Evolutionary conservation across 2,113 vertebrate species (phyloP).

Genomic region (Melierax canorus): DNA sequence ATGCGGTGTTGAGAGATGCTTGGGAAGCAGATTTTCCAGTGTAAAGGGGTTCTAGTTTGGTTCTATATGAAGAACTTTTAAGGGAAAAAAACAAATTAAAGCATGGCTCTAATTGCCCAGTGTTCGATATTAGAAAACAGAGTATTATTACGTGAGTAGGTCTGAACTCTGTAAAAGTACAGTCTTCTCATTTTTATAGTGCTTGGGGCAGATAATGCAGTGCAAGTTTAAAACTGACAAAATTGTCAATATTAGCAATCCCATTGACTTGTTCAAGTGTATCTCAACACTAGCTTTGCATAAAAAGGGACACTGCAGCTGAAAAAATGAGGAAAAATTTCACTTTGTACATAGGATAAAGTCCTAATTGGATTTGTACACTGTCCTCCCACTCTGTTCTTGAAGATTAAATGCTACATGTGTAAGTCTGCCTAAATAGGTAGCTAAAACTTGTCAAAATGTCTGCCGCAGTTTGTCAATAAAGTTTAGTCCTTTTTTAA

Average conservation of each 20-base stretch:
- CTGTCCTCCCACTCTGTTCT: constrained; percentile 84
- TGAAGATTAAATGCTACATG: constrained; percentile 82
- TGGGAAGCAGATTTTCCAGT: constrained; percentile 46
- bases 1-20: constrained; percentile 92
- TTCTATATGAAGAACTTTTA: constrained; percentile 37
- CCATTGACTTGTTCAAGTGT: constrained; percentile 66
- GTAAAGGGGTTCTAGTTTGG: neutral
- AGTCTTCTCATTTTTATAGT: constrained; percentile 20
- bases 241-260: constrained; percentile 35
- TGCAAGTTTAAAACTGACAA: constrained; percentile 2
- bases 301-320: constrained; percentile 89
- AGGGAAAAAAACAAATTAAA: constrained; percentile 13
- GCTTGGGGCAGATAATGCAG: constrained; percentile 20
- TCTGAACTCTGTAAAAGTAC: constrained; percentile 35
- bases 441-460: constrained; percentile 92
- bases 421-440: constrained; percentile 97
- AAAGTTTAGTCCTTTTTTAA: constrained; percentile 97
- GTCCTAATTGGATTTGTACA: constrained; percentile 83
- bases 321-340: constrained; percentile 69
- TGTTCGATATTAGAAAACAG: constrained; percentile 32
- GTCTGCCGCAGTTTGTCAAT: constrained; percentile 95
- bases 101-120: constrained; percentile 39
- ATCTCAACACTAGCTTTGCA: constrained; percentile 76
- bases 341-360: constrained; percentile 88
- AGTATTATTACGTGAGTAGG: constrained; percentile 55